Evolutionary conservation across 2,888 invertebrate genomes (phyloP).

Genomic region (Diachrysia chrysitis): DNA sequence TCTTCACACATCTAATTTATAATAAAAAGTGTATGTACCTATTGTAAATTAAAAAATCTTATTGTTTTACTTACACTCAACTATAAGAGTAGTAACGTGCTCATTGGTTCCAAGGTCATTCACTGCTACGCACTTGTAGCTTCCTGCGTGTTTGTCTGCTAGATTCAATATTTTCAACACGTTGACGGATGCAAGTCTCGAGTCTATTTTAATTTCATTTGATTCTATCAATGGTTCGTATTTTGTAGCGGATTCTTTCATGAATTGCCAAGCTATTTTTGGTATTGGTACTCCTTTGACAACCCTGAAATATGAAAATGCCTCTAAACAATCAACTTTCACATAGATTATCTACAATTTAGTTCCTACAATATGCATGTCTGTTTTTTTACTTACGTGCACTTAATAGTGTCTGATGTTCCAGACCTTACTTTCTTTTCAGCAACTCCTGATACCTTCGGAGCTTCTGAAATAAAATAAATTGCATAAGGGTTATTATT

Average conservation of each 20-base stretch:
- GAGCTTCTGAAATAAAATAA: neutral
- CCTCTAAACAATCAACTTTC: neutral
- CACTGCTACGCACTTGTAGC: conserved; percentile 41
- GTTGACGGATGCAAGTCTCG: neutral
- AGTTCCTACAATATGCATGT: neutral
- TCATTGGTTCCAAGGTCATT: conserved; percentile 21
- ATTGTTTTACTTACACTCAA: conserved; percentile 29
- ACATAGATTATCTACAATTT: neutral
- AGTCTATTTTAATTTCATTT: neutral
- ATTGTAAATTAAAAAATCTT: neutral
- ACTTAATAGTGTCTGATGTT: neutral
- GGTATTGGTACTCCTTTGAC: conserved; percentile 34
- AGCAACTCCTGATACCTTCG: neutral
- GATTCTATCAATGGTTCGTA: conserved; percentile 11
- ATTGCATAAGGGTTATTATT: too few relatives aligned
- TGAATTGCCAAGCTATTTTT: conserved; percentile 39
- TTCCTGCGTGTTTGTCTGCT: conserved; percentile 21
- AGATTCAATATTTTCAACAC: conserved; percentile 10
- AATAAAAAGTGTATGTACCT: neutral
- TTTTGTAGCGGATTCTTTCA: conserved; percentile 2
- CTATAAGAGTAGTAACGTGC: conserved; percentile 24
- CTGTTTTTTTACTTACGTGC: neutral
- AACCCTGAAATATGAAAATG: conserved; percentile 19
- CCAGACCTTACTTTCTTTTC: neutral
- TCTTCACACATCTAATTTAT: too few relatives aligned